These are phyloP conservation scores for Nasonia longicornis DNA, from an alignment of 1,140 invertebrate species.

Conservation along the genomic window DNA sequence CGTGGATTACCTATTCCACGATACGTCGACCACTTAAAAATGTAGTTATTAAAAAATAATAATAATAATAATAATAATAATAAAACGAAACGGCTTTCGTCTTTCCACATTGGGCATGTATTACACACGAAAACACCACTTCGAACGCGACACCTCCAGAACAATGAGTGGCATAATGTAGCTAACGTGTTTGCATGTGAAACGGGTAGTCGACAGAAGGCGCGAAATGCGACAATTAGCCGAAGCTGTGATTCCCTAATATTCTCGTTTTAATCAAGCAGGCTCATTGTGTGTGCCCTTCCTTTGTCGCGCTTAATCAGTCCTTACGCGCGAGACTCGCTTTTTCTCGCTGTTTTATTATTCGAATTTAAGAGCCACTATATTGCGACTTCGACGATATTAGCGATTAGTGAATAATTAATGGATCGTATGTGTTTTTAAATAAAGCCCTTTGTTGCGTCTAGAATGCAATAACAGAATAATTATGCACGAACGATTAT, in stretches of 20 bases:
- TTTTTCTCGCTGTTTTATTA: background rate
- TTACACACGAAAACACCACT: background rate
- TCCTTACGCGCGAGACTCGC: background rate
- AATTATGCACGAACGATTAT: too few relatives aligned
- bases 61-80: too few relatives aligned
- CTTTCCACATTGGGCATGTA: background rate
- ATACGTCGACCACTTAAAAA: too few relatives aligned
- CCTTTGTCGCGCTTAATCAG: conserved; percentile 17
- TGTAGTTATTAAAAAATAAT: too few relatives aligned
- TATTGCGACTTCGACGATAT: conserved; percentile 4
- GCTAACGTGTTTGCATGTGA: background rate
- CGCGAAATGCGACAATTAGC: conserved; percentile 10
- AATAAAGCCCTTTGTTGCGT: too few relatives aligned
- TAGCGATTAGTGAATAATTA: conserved; percentile 8
- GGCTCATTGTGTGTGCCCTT: background rate
- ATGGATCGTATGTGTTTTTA: background rate
- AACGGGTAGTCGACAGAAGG: conserved; percentile 22
- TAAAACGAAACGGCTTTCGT: background rate
- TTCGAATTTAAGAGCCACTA: background rate
- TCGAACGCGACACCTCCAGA: background rate
- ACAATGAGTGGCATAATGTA: background rate
- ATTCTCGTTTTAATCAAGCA: conserved; percentile 34
- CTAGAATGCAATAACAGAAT: too few relatives aligned
- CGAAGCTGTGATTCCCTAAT: conserved; percentile 20
- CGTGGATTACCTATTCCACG: too few relatives aligned